Evolutionary conservation across 1,140 invertebrate species (phyloP).

Genomic region (Aphis gossypii): DNA sequence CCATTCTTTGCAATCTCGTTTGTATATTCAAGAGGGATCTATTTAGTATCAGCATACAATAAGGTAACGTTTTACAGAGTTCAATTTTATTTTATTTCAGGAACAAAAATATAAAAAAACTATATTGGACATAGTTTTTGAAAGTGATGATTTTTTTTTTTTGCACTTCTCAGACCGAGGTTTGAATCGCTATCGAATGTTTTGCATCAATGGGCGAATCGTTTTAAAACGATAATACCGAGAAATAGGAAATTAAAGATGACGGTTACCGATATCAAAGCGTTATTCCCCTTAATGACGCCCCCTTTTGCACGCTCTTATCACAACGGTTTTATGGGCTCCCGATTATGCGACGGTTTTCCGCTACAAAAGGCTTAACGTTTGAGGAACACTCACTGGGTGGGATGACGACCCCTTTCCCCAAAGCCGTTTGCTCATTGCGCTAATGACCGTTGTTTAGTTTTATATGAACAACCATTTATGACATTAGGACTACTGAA

Average conservation of each 20-base stretch:
- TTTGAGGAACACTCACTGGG: conserved; percentile 5
- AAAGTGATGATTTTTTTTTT: neutral
- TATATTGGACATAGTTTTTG: neutral
- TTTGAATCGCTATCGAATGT: conserved; percentile 27
- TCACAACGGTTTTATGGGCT: conserved; percentile 56
- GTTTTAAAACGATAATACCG: conserved; percentile 16
- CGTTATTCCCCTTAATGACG: conserved; percentile 51
- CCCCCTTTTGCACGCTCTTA: conserved; percentile 42
- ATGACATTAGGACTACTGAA: neutral
- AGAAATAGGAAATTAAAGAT: conserved; percentile 58
- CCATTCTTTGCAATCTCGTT: neutral
- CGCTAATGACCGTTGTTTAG: conserved; percentile 54
- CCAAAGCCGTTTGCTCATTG: conserved; percentile 28
- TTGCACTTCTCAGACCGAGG: neutral
- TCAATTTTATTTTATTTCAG: conserved; percentile 28
- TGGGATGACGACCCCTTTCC: neutral
- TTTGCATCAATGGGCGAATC: conserved; percentile 45
- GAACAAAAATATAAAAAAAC: neutral
- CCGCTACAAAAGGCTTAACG: conserved; percentile 57
- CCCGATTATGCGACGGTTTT: conserved; percentile 57
- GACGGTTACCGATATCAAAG: conserved; percentile 49
- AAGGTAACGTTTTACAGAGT: neutral
- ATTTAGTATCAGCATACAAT: conserved; percentile 15
- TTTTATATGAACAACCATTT: conserved; percentile 13
- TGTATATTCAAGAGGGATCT: neutral